Percentiles rank a stretch among this genome's conserved stretches.
phyloP scores from a whole-genome alignment of 2,888 invertebrate genomes.

The Blastobasis adustella region DNA sequence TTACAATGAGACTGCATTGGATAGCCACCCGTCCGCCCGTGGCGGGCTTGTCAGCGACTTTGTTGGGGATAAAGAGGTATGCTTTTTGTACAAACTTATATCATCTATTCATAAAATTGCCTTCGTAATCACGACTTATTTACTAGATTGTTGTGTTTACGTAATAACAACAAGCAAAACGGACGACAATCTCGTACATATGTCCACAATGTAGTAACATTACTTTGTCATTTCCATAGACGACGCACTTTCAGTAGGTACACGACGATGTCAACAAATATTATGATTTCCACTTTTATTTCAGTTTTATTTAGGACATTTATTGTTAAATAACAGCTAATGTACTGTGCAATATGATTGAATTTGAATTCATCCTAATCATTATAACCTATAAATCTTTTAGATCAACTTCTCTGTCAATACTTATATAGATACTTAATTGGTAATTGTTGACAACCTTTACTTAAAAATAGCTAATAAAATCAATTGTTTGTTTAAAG shows the following conservation, averaged over 20 bases:
- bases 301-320: no score
- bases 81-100: conserved; percentile 13
- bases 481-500: no score
- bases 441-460: no score
- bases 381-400: no score
- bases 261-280: conserved; percentile 48
- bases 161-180: conserved; percentile 53
- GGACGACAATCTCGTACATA: conserved; percentile 37
- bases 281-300: neutral
- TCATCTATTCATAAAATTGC: conserved; percentile 31
- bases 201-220: conserved; percentile 19
- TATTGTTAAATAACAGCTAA: no score
- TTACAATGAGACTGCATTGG: conserved; percentile 66
- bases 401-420: no score
- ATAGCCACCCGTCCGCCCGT: conserved; percentile 61
- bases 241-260: conserved; percentile 17
- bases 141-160: conserved; percentile 55
- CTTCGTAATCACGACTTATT: conserved; percentile 23
- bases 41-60: conserved; percentile 61
- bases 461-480: no score
- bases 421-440: no score
- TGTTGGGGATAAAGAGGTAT: conserved; percentile 70
- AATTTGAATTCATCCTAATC: no score
- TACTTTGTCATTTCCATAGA: conserved; percentile 54
- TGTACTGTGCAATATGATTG: no score